phyloP scores from a whole-genome alignment of 2,797 vertebrate genomes.

The Ctenosaura bakeri region DNA sequence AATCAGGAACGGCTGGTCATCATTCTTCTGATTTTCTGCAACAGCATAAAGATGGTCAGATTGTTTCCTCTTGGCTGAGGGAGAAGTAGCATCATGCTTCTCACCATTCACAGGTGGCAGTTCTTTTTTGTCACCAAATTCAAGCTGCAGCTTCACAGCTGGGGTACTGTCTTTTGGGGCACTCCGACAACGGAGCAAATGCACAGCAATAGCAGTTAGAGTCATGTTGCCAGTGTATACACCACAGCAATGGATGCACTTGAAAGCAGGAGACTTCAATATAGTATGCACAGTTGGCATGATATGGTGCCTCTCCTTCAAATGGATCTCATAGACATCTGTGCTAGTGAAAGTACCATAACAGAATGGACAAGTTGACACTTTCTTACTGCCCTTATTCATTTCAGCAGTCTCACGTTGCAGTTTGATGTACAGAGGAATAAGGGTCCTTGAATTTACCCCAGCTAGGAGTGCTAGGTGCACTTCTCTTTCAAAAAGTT shows the following conservation, averaged over 20 bases:
- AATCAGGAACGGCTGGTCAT: conserved; percentile 59
- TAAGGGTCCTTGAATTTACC: conserved; percentile 76
- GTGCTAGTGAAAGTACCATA: conserved; percentile 85
- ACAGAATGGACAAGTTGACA: conserved; percentile 91
- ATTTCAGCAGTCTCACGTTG: conserved; percentile 80
- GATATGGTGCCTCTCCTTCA: conserved; percentile 94
- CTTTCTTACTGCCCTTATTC: conserved; percentile 60
- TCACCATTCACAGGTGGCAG: conserved; percentile 72
- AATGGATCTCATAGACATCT: conserved; percentile 88
- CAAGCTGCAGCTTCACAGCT: conserved; percentile 68
- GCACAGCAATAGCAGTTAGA: conserved; percentile 92
- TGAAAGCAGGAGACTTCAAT: conserved; percentile 94
- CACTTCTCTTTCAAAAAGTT: conserved; percentile 90
- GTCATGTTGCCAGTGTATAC: conserved; percentile 97
- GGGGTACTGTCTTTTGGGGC: conserved; percentile 87
- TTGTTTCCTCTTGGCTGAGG: conserved; percentile 77
- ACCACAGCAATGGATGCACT: conserved; percentile 97
- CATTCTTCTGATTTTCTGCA: conserved; percentile 70
- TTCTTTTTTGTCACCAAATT: conserved; percentile 70
- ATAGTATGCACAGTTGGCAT: conserved; percentile 95
- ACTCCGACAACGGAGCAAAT: conserved; percentile 92
- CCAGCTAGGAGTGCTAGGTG: conserved; percentile 91
- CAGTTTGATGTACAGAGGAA: conserved; percentile 91
- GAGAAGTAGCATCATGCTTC: conserved; percentile 51
- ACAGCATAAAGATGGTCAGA: conserved; percentile 62